These are phyloP conservation scores for Xenus cinereus DNA, from an alignment of 2,113 vertebrate species.

Conservation along the genomic window DNA sequence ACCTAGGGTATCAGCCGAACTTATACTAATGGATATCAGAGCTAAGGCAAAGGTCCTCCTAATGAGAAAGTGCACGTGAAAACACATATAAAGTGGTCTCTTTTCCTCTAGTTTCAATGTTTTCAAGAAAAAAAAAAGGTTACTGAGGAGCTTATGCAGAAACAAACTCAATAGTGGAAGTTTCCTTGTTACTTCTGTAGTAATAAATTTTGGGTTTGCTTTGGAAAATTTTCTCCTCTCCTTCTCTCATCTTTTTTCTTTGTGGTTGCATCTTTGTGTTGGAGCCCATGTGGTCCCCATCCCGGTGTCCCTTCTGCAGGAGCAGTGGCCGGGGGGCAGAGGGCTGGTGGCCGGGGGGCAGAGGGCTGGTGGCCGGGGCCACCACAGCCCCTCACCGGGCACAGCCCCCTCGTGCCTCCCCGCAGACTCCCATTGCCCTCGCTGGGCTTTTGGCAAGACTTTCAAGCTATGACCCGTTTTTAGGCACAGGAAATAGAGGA, in stretches of 20 bases:
- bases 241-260: neutral
- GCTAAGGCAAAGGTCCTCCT: too few species aligned
- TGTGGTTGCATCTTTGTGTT: neutral
- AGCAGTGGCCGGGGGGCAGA: neutral
- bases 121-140: neutral
- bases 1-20: neutral
- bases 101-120: neutral
- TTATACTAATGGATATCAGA: neutral
- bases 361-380: accelerated
- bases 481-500: constrained; percentile 14
- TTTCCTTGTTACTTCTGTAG: neutral
- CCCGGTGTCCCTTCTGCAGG: neutral
- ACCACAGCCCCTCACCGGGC: neutral
- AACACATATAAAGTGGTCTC: neutral
- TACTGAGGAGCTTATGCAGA: neutral
- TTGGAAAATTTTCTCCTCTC: neutral
- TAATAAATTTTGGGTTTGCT: neutral
- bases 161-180: neutral
- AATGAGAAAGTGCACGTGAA: neutral
- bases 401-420: neutral
- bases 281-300: neutral
- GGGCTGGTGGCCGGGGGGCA: neutral
- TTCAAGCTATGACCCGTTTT: neutral
- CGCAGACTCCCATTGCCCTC: neutral
- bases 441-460: neutral